phyloP scores from a whole-genome alignment of 2,797 vertebrate species.

The Taenioides sp. region DNA sequence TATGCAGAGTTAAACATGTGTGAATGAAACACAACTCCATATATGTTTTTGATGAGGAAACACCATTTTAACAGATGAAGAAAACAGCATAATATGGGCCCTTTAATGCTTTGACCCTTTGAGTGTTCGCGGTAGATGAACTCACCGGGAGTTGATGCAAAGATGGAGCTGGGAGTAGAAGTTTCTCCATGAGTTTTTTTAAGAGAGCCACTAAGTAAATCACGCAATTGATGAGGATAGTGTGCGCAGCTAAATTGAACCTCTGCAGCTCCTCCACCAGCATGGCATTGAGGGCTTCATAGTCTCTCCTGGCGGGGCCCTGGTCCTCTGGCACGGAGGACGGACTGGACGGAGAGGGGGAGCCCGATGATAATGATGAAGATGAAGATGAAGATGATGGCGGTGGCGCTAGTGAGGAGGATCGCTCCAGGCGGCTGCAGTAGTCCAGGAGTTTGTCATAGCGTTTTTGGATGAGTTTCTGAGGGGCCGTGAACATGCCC shows the following conservation, averaged over 20 bases:
- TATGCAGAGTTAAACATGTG: too few relatives aligned
- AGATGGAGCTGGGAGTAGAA: constrained; percentile 66
- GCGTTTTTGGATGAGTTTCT: constrained; percentile 97
- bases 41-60: too few relatives aligned
- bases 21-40: too few relatives aligned
- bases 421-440: constrained; percentile 84
- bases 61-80: too few relatives aligned
- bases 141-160: constrained; percentile 82
- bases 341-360: constrained; percentile 40
- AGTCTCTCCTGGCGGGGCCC: constrained; percentile 85
- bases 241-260: constrained; percentile 85
- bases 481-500: constrained; percentile 88
- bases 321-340: constrained; percentile 72
- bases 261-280: constrained; percentile 90
- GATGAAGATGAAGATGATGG: too few relatives aligned
- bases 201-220: constrained; percentile 80
- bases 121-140: background rate
- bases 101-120: background rate
- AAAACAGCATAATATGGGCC: too few relatives aligned
- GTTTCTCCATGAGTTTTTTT: constrained; percentile 69
- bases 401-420: constrained; percentile 69
- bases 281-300: constrained; percentile 91
- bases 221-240: constrained; percentile 85
- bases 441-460: constrained; percentile 96
- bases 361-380: constrained; percentile 38